These are phyloP conservation scores for Candidula unifasciata DNA, from an alignment of 2,888 invertebrate species.

Conservation along the genomic window DNA sequence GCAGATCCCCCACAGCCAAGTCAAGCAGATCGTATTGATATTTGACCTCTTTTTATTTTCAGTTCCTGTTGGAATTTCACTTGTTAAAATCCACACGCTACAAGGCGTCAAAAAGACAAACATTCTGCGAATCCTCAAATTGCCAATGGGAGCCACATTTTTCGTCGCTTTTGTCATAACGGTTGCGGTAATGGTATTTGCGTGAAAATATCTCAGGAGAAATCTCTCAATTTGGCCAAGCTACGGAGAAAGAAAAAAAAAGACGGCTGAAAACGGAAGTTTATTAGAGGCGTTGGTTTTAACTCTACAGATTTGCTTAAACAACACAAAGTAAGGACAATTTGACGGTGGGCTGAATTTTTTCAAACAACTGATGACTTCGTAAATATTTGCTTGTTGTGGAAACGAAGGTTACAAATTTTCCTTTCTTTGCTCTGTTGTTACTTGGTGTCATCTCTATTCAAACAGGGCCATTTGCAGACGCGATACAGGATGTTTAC, in stretches of 20 bases:
- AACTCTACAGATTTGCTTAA: background rate
- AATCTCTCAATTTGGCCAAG: background rate
- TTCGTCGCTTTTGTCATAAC: background rate
- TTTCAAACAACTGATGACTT: conserved; percentile 9
- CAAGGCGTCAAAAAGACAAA: background rate
- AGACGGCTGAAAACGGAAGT: conserved; percentile 8
- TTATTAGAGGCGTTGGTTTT: conserved; percentile 2
- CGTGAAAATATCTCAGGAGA: background rate
- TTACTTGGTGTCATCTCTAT: background rate
- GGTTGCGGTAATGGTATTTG: background rate
- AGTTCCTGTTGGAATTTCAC: conserved; percentile 10
- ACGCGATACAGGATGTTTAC: too few species aligned
- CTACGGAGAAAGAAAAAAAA: background rate
- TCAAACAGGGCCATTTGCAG: background rate
- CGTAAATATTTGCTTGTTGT: background rate
- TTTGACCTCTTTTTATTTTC: background rate
- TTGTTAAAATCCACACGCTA: background rate
- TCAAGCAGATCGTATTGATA: conserved; percentile 1
- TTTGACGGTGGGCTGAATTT: conserved; percentile 1
- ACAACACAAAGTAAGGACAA: background rate
- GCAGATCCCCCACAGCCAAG: background rate
- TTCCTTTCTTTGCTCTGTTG: background rate
- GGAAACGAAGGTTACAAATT: background rate
- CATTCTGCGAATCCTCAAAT: background rate
- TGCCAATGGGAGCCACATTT: background rate